Evolutionary conservation across 2,113 vertebrate genomes (phyloP).

Genomic region (Heliornis fulica): DNA sequence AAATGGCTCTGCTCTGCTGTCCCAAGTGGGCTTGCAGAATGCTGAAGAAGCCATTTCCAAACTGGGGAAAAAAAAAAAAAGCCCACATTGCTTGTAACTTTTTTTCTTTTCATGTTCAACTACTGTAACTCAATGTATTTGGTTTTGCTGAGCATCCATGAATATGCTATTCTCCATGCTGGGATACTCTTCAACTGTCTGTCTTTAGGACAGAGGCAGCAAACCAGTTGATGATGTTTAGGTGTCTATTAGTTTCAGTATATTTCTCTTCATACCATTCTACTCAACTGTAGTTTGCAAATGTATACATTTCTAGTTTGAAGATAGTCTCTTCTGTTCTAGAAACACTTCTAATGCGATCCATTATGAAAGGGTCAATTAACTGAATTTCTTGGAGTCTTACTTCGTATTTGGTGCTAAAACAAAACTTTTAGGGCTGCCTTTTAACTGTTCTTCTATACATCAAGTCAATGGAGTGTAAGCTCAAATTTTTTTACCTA

Average conservation of each 20-base stretch:
- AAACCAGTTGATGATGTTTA: not conserved
- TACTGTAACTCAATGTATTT: not conserved
- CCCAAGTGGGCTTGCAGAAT: not conserved
- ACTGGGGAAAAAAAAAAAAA: not conserved
- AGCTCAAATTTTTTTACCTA: not conserved
- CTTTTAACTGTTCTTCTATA: not conserved
- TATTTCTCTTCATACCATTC: not conserved
- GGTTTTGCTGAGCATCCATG: not conserved
- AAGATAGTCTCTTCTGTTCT: not conserved
- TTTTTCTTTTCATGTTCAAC: not conserved
- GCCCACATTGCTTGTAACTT: not conserved
- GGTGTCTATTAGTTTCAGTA: not conserved
- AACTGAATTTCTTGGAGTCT: not conserved
- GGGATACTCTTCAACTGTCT: not conserved
- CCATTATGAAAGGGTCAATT: not conserved
- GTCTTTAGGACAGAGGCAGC: not conserved
- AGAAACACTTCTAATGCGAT: not conserved
- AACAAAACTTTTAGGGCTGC: not conserved
- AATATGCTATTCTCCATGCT: not conserved
- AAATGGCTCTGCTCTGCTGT: not conserved
- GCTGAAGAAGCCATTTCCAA: not conserved
- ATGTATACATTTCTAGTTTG: not conserved
- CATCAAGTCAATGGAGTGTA: not conserved
- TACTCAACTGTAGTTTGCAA: not conserved
- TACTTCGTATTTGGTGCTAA: not conserved